Percentiles rank a stretch among this genome's conserved stretches.
These are phyloP conservation scores for Endomychus coccineus DNA, from an alignment of 2,888 invertebrate species.

Conservation along the genomic window DNA sequence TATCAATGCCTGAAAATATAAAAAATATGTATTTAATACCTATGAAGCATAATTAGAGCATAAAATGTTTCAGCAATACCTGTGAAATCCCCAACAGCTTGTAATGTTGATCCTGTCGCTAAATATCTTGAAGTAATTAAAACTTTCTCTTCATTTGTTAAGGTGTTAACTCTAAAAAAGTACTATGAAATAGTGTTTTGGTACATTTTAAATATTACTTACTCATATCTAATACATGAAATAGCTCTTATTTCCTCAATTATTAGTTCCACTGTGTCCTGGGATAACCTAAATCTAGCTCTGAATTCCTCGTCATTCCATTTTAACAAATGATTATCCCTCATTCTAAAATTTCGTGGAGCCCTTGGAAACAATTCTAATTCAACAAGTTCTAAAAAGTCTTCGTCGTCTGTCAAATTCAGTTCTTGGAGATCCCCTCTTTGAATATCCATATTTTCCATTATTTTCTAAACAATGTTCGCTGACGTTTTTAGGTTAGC, in stretches of 20 bases:
- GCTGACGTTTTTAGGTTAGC: too few species aligned
- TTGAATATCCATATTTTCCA: too few species aligned
- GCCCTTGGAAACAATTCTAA: constrained; percentile 1
- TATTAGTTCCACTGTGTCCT: constrained; percentile 4
- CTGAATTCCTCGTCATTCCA: constrained; percentile 11
- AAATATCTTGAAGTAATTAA: constrained; percentile 4
- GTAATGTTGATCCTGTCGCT: constrained; percentile 7
- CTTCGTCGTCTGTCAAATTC: constrained; percentile 13
- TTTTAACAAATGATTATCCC: constrained; percentile 7
- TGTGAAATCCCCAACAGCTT: constrained; percentile 2
- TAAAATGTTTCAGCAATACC: constrained; percentile 3
- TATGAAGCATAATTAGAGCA: too few species aligned
- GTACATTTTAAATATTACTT: constrained; percentile 1
- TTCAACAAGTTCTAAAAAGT: constrained; percentile 9
- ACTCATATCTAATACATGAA: constrained; percentile 7
- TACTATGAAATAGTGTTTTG: neutral
- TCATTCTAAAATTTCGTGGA: constrained; percentile 1
- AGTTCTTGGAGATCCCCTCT: too few species aligned
- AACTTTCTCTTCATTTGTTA: constrained; percentile 6
- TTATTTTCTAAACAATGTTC: too few species aligned
- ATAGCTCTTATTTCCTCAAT: constrained; percentile 2
- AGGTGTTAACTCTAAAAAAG: constrained; percentile 5
- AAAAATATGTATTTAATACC: too few species aligned
- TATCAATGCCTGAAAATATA: constrained; percentile 5
- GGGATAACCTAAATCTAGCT: constrained; percentile 9